Conservation (phyloP, 1,140 invertebrate species). For the Heterodera carotae region DNA sequence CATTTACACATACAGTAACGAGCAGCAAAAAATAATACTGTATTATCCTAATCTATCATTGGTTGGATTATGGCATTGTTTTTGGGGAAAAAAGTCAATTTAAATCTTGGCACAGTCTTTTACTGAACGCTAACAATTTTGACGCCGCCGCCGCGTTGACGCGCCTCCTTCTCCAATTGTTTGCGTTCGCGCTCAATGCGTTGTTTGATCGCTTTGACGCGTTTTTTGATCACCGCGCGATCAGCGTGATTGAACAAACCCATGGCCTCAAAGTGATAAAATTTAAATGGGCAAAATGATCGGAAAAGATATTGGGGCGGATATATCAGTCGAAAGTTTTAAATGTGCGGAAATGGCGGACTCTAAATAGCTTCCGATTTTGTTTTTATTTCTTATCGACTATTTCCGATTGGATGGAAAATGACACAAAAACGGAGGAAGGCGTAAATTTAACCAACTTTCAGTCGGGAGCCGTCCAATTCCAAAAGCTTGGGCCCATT, state of each 20-base stretch:
- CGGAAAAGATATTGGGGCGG: too few species aligned
- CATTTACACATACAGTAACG: too few species aligned
- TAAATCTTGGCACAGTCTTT: not conserved
- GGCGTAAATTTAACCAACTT: constrained; percentile 49
- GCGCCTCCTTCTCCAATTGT: constrained; percentile 59
- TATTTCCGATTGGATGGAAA: too few species aligned
- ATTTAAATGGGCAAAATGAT: not conserved
- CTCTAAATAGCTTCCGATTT: too few species aligned
- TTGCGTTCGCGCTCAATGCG: constrained; percentile 63
- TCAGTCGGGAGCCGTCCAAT: constrained; percentile 60
- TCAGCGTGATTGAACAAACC: constrained; percentile 65
- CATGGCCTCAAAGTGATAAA: constrained; percentile 52
- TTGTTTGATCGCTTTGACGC: constrained; percentile 60
- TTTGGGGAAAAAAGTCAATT: too few species aligned
- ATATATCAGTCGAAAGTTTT: too few species aligned
- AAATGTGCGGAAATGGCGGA: too few species aligned
- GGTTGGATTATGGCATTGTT: too few species aligned
- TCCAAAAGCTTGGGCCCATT: constrained; percentile 64
- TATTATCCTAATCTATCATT: too few species aligned
- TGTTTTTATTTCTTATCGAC: too few species aligned
- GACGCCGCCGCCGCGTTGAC: constrained; percentile 36
- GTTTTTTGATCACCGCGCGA: constrained; percentile 62
- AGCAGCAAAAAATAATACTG: too few species aligned
- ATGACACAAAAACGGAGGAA: too few species aligned
- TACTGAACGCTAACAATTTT: constrained; percentile 35